Evolutionary conservation across 2,113 vertebrate species (phyloP).

Genomic region (Oxygymnocypris stewartii): DNA sequence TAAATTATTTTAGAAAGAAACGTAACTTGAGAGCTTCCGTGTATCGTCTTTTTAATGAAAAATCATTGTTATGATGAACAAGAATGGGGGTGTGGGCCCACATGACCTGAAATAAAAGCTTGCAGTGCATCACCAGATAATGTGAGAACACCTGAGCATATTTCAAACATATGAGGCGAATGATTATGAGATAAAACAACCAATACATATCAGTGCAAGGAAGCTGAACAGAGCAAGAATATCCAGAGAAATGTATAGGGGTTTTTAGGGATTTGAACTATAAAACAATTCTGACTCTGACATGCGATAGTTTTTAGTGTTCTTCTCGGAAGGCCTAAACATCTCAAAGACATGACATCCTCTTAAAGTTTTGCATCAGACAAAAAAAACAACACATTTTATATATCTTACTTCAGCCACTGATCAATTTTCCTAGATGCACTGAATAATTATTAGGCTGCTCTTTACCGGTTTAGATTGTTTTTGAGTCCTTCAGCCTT

Average conservation of each 20-base stretch:
- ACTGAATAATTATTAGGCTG: slow-evolving; percentile 33
- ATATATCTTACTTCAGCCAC: not conserved
- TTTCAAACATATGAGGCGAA: not conserved
- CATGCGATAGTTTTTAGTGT: not conserved
- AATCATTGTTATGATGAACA: slow-evolving; percentile 4
- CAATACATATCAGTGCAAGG: not conserved
- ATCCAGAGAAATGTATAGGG: not conserved
- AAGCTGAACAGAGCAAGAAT: not conserved
- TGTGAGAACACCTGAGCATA: not conserved
- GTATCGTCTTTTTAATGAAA: slow-evolving; percentile 9
- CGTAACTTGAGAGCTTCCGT: not conserved
- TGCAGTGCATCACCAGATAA: not conserved
- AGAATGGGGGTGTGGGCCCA: not conserved
- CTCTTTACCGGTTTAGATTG: slow-evolving; percentile 42
- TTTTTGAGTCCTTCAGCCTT: slow-evolving; percentile 45
- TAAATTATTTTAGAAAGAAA: slow-evolving; percentile 2
- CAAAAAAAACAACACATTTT: not conserved
- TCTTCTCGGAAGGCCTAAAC: not conserved
- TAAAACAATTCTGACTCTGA: not conserved
- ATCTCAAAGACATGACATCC: not conserved
- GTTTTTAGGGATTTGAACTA: not conserved
- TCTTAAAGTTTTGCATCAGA: not conserved
- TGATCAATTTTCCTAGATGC: slow-evolving; percentile 14
- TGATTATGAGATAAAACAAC: not conserved
- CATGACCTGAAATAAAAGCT: not conserved